Evolutionary conservation across 1,140 invertebrate species (phyloP).

Genomic region (Diorhabda elongata): DNA sequence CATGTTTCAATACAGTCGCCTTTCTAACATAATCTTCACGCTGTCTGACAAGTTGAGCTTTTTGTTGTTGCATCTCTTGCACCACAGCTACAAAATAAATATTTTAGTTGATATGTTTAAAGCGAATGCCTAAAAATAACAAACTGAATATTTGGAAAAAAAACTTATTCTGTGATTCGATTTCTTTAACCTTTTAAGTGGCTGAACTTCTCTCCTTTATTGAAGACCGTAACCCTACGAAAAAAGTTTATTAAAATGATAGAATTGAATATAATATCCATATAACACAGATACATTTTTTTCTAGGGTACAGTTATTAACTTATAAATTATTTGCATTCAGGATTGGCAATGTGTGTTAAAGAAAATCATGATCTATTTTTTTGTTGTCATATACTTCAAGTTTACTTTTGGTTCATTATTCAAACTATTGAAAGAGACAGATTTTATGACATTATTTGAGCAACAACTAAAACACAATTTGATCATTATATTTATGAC

Average conservation of each 20-base stretch:
- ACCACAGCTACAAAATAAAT: slow-evolving; percentile 59
- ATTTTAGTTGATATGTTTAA: slow-evolving; percentile 7
- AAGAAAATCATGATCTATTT: not conserved
- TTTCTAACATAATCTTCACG: slow-evolving; percentile 74
- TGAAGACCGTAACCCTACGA: slow-evolving; percentile 3
- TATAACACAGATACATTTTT: not conserved
- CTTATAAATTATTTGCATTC: not conserved
- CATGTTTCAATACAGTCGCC: slow-evolving; percentile 63
- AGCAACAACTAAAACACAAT: too few relatives aligned
- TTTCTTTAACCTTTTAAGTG: not conserved
- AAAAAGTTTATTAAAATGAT: slow-evolving; percentile 10
- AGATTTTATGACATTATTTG: not conserved
- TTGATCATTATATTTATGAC: too few relatives aligned
- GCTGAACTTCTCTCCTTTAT: not conserved
- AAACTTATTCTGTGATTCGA: not conserved
- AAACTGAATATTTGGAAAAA: not conserved
- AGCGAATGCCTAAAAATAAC: slow-evolving; percentile 2
- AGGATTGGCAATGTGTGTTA: not conserved
- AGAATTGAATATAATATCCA: not conserved
- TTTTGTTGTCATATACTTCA: not conserved
- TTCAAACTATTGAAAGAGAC: not conserved
- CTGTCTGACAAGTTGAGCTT: slow-evolving; percentile 69
- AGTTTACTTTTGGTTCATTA: not conserved
- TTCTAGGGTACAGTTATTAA: not conserved
- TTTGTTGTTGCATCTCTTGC: slow-evolving; percentile 74